phyloP scores from a whole-genome alignment of 2,797 vertebrate species.

The Bryconaethiops microstoma region DNA sequence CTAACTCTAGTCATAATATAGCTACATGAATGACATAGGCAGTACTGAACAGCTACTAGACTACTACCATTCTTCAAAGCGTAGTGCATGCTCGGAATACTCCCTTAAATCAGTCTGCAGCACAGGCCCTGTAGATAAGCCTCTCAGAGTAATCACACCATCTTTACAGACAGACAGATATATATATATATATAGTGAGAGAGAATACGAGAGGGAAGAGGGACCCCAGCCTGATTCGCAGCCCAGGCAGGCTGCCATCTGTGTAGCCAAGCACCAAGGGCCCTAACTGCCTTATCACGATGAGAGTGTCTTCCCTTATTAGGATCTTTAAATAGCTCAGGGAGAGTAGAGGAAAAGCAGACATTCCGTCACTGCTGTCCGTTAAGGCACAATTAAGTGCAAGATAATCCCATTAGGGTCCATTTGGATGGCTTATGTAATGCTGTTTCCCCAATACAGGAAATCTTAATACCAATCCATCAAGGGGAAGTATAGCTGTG shows the following conservation, averaged over 20 bases:
- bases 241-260: constrained; percentile 72
- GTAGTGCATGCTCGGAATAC: constrained; percentile 17
- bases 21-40: neutral
- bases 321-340: constrained; percentile 68
- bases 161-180: constrained; percentile 21
- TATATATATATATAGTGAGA: neutral
- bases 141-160: constrained; percentile 44
- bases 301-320: constrained; percentile 80
- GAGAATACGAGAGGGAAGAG: constrained; percentile 48
- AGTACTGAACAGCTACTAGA: neutral
- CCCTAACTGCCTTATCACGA: constrained; percentile 77
- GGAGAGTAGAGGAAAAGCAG: constrained; percentile 72
- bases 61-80: neutral
- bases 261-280: constrained; percentile 62
- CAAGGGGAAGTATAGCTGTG: constrained; percentile 66
- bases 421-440: constrained; percentile 73
- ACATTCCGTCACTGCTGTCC: constrained; percentile 74
- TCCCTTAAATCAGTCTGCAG: constrained; percentile 19
- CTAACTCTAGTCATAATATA: too few relatives aligned
- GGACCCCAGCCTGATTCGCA: constrained; percentile 69
- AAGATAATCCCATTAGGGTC: constrained; percentile 77
- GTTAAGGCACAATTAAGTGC: constrained; percentile 76
- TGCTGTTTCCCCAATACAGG: constrained; percentile 59
- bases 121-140: constrained; percentile 38
- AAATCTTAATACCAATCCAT: constrained; percentile 70